These are phyloP conservation scores for Aselliscus stoliczkanus DNA, from an alignment of 2,797 vertebrate species.

Conservation along the genomic window DNA sequence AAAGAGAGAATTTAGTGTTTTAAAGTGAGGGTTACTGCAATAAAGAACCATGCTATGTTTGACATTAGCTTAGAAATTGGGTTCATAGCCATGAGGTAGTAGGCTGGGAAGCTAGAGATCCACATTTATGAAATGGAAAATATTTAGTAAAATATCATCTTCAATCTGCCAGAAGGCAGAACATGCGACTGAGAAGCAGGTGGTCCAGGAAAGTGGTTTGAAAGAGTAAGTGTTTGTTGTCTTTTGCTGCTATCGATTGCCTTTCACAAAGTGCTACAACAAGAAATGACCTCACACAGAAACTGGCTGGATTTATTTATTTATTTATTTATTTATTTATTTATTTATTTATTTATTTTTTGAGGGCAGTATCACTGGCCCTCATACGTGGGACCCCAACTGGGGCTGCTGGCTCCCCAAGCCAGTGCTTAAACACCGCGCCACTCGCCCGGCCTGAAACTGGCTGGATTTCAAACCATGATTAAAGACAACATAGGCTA, in stretches of 20 bases:
- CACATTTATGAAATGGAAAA: neutral
- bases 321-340: no score
- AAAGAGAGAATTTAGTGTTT: neutral
- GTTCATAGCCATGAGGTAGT: neutral
- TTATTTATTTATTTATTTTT: no score
- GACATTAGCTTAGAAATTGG: neutral
- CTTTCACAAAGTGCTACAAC: neutral
- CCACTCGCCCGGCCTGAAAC: no score
- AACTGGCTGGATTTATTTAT: neutral
- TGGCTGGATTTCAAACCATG: neutral
- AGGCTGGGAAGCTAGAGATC: neutral
- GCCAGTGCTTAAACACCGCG: no score
- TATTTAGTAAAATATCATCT: neutral
- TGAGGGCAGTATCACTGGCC: no score
- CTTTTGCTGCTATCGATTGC: neutral
- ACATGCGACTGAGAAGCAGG: no score
- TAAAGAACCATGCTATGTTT: neutral
- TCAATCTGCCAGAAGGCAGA: neutral
- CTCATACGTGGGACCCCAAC: no score
- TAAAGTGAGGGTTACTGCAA: neutral
- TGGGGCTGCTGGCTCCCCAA: no score
- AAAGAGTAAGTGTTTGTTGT: neutral
- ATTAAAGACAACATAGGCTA: neutral
- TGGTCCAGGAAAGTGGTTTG: neutral
- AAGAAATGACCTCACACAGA: neutral